These are phyloP conservation scores for Parotia lawesii DNA, from an alignment of 2,113 vertebrate genomes.

Conservation along the genomic window DNA sequence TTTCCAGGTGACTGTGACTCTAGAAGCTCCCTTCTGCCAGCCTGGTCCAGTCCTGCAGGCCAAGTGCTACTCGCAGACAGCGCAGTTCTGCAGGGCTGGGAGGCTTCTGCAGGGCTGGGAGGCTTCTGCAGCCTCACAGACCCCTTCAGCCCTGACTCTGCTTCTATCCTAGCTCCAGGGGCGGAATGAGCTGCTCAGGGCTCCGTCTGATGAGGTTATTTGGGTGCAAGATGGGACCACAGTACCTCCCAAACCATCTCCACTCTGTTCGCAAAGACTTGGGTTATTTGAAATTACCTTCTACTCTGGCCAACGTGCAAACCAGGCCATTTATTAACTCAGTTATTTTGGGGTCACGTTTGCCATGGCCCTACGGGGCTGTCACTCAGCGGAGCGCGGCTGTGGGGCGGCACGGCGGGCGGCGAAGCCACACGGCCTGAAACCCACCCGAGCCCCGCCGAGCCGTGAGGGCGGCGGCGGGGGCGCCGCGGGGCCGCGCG, in stretches of 20 bases:
- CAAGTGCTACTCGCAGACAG: not conserved
- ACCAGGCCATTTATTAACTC: not conserved
- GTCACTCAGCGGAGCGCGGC: not conserved
- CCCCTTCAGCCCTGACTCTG: not conserved
- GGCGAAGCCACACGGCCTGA: not conserved
- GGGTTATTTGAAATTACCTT: not conserved
- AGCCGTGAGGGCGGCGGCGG: not conserved
- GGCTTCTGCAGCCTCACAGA: not conserved
- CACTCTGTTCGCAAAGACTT: not conserved
- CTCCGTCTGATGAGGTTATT: not conserved
- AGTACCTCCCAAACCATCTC: not conserved
- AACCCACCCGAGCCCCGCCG: not conserved
- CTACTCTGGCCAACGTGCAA: not conserved
- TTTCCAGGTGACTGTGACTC: not conserved
- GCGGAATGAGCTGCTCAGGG: not conserved
- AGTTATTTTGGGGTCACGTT: not conserved
- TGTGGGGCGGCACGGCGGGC: not conserved
- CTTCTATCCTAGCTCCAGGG: not conserved
- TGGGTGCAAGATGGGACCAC: not conserved
- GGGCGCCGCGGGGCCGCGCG: not conserved
- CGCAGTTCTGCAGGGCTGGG: not conserved
- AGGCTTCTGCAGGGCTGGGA: not conserved
- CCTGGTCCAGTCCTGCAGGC: not conserved
- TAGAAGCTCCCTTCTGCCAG: not conserved
- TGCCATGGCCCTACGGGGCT: slow-evolving; percentile 10